Evolutionary conservation across 2,888 invertebrate genomes (phyloP), one percentile per base, ranked within the genome.

Genomic region (Heliconius cydno): DNA sequence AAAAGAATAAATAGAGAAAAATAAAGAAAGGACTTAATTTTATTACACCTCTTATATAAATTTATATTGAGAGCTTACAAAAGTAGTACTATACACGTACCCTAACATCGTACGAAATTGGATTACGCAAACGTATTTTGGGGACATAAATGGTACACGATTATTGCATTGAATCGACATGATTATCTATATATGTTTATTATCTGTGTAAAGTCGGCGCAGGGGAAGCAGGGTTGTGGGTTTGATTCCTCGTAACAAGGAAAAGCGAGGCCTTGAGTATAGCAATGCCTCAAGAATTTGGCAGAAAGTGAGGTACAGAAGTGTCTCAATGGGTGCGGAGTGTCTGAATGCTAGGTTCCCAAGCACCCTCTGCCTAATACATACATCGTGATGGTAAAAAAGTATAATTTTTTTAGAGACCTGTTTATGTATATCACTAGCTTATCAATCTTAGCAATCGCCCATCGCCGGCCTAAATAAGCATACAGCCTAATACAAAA

Each of bases 101-200:
- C 76, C n/a, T 76, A 41, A 67, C 63, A 30, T 13, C 67, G 52
- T 66, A 25, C 52, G 34, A 46, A 76, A 76, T 57, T 34, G 76
- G 67, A 76, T 76, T 67, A 76, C 67, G 52, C 12, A 46, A n/a
- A 34, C 41, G 76, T 76, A 76, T 66, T 76, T 76, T 67, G 30
- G 67, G 66, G 52, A 76, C 75, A 41, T 57, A 76, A 76, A 76
- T 52, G 76, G 67, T n/a, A 25, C 63, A 34, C 76, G 76, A 67
- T 67, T 76, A 67, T 67, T 76, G 52, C 57, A 76, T 67, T 46
- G 67, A 57, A 67, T 52, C 67, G 76, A 76, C 76, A 65, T 25
- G 41, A 65, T 65, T 75, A 75, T 75, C 65, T 63, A 22, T 75
- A 57, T 74, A 46, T 65, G 28, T 75, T 66, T 75, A 75, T 65